A percentile compares a stretch with the other conserved stretches of the same genome.
Evolutionary conservation across 2,888 invertebrate species (phyloP).

Genomic region (Subacronicta megacephala): DNA sequence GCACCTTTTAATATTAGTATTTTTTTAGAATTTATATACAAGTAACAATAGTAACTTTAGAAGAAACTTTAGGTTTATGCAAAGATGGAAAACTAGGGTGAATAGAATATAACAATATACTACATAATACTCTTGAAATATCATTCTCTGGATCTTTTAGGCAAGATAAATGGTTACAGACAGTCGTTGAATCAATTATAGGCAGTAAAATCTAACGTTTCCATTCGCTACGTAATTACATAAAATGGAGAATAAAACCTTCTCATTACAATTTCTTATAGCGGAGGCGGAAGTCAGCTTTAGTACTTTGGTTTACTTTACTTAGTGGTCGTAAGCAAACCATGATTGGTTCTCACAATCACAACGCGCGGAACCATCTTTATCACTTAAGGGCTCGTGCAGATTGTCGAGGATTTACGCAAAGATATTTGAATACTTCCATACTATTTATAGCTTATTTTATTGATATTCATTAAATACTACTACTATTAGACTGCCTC

Average conservation of each 20-base stretch:
- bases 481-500: too few relatives aligned
- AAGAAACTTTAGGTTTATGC: too few relatives aligned
- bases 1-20: too few relatives aligned
- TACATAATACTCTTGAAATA: too few relatives aligned
- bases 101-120: not conserved
- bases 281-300: conserved; percentile 40
- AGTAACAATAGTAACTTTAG: too few relatives aligned
- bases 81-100: too few relatives aligned
- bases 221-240: conserved; percentile 20
- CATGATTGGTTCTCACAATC: conserved; percentile 61
- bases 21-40: too few relatives aligned
- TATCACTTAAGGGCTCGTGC: conserved; percentile 54
- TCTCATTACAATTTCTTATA: conserved; percentile 55
- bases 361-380: conserved; percentile 38
- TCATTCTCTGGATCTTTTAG: too few relatives aligned
- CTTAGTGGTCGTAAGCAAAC: conserved; percentile 65
- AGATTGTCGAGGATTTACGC: not conserved
- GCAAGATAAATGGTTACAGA: conserved; percentile 29
- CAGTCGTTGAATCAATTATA: conserved; percentile 53
- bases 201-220: conserved; percentile 48
- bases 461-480: too few relatives aligned
- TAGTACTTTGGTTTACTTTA: too few relatives aligned
- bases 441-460: too few relatives aligned
- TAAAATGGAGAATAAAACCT: conserved; percentile 55
- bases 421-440: not conserved